Evolutionary conservation across 2,888 invertebrate species (phyloP), one percentile per base, ranked within the genome.

Genomic region (Zaprionus obscuricornis): DNA sequence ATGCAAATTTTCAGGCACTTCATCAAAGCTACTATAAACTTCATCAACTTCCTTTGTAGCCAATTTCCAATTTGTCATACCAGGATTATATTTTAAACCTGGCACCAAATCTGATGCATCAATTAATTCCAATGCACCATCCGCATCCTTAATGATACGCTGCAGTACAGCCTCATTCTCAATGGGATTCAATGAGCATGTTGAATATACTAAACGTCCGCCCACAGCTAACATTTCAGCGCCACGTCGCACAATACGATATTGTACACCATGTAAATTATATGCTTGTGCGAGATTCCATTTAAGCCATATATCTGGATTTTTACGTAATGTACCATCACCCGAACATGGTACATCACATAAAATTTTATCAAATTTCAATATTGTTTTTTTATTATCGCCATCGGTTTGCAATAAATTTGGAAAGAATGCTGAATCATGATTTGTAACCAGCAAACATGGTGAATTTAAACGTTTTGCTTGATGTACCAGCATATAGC

Each of bases 401-500:
- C 58, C 27, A 10, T 81, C 70, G 0, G 84, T 85, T 66, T 84
- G 70, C 69, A 89, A 14, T 37, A 90, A 73, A 81, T 96, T 94
- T 47, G 81, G 99, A 92, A 98, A 93, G 50, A 94, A 92, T 8
- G 96, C 94, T 1, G 98, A 97, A 91, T 99, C 99, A 86, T 99
- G 98, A 90, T 99, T 99, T 33, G 97, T 97, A 69, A 99, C 96
- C 46, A 98, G 92, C 75, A 98, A 95, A 88, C 96, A 96, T 0
- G 99, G 98, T 14, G 98, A 98, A 91, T 97, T 97, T 5, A 98
- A 92, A 16, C 99, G 92, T 91, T 99, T 99, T 3, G 98, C 97
- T 91, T 99, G 99, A 91, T 99, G 99, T 8, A 98, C 98, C 91
- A 99, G 92, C 96, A 99, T 97, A 90, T 99, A 99, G 90, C 97